phyloP scores from a whole-genome alignment of 2,113 vertebrate species.

The Anser cygnoides region DNA sequence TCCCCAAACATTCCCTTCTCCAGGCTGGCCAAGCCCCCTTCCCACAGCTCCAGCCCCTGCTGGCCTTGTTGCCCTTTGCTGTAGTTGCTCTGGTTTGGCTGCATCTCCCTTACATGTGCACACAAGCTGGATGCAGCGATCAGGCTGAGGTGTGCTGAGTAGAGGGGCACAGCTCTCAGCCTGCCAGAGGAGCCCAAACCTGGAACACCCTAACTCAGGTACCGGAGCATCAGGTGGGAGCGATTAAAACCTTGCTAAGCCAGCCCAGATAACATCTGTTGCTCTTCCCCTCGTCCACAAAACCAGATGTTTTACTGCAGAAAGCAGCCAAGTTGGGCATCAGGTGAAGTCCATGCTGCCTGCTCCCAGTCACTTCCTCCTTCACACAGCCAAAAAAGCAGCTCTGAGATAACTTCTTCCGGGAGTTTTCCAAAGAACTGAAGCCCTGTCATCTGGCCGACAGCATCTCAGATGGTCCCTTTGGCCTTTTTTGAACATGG shows the following conservation, averaged over 20 bases:
- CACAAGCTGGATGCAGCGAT: background rate
- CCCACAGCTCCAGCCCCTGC: background rate
- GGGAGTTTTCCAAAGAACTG: background rate
- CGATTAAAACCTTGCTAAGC: background rate
- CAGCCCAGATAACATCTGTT: background rate
- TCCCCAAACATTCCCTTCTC: background rate
- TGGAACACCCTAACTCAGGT: background rate
- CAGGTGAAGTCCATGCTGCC: background rate
- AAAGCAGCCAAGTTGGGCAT: background rate
- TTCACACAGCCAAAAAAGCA: background rate
- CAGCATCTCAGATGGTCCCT: background rate
- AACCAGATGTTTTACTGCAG: background rate
- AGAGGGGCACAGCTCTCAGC: background rate
- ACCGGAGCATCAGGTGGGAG: background rate
- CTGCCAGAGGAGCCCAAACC: background rate
- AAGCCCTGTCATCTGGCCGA: background rate
- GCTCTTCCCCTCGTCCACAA: background rate
- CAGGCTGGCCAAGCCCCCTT: background rate
- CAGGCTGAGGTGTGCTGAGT: background rate
- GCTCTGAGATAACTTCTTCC: background rate
- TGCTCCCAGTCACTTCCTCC: background rate
- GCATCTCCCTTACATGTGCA: rapidly evolving
- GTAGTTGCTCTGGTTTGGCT: background rate
- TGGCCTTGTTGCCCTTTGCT: background rate
- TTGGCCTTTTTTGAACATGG: background rate